Evolutionary conservation across 2,113 vertebrate genomes (phyloP), one percentile per base, ranked within the genome.

Genomic region (Cololabis saira): DNA sequence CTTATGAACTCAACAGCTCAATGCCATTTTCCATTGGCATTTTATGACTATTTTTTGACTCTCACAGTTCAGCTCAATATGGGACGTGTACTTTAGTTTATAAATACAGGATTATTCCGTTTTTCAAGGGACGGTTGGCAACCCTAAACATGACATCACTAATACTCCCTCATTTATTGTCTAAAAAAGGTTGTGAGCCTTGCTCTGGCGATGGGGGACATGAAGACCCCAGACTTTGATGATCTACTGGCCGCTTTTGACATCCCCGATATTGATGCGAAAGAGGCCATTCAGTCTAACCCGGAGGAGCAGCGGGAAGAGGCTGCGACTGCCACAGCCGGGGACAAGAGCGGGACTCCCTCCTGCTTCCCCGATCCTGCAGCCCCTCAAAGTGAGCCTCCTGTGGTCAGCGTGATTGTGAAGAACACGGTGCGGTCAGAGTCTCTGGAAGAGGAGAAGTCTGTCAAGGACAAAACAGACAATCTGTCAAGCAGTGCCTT

Each of bases 171-270:
- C 2, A 2, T 27, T 12, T 54, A 15, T 68, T 60, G 17, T 1
- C 44, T 27, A 27, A 27, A 13, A 21, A 42, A 91, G 94, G 91
- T 86, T 85, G 76, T 67, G n/a, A 80, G 56, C 67, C 59, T 71
- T 65, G 61, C 74, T 69, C 87, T 41, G 90, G 87, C 86, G 68
- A 99, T 99, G 98, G 97, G 96, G 81, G 98, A 99, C 92, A 98
- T 99, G 97, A 99, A 99, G 78, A 99, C 98, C 11, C 98, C 98
- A 7, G 98, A 99, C 77, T 99, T 99, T 2, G 98, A 99, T 13
- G 98, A 99, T 87, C 93, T 99, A 1, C 78, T 99, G 88, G 98
- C 98, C 40, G 98, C 98, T 0, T 99, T 99, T 24, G 98, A 99
- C 86, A 99, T 99, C 58, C 98, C 98, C 0, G 98, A 99, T 71